Evolutionary conservation across 2,888 invertebrate species (phyloP).

Genomic region (Dusona sp.): DNA sequence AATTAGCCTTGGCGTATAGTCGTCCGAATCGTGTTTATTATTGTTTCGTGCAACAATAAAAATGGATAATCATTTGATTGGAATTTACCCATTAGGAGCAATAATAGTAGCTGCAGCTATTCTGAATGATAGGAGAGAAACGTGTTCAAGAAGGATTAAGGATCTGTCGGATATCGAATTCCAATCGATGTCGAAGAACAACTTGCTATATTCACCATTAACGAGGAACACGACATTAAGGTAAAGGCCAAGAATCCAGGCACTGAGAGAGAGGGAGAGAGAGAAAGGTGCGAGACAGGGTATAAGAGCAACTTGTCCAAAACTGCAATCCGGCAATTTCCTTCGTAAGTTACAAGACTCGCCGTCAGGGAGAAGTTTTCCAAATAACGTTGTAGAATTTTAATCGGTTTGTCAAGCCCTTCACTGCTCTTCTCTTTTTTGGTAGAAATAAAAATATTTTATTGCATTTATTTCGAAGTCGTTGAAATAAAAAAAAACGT

Average conservation of each 20-base stretch:
- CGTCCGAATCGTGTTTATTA: background rate
- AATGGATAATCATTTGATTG: background rate
- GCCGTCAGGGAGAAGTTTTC: conserved; percentile 24
- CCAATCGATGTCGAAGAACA: conserved; percentile 31
- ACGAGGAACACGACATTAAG: conserved; percentile 15
- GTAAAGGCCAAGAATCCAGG: background rate
- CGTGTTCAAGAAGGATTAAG: background rate
- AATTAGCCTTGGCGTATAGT: background rate
- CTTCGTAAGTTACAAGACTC: background rate
- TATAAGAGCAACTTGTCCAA: conserved; percentile 12
- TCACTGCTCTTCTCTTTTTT: background rate
- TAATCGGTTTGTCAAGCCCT: background rate
- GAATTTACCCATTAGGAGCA: conserved; percentile 1
- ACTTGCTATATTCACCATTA: background rate
- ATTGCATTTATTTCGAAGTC: background rate
- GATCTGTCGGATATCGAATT: conserved; percentile 57
- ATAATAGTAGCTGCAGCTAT: background rate
- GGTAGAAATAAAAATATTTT: background rate
- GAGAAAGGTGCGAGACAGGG: background rate
- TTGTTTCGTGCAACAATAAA: background rate
- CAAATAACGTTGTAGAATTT: conserved; percentile 40
- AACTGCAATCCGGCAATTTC: conserved; percentile 38
- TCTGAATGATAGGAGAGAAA: background rate
- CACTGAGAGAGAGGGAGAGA: background rate
- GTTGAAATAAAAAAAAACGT: background rate